Evolutionary conservation across 2,888 invertebrate species (phyloP).

Genomic region (Drosophila nr. fundita): DNA sequence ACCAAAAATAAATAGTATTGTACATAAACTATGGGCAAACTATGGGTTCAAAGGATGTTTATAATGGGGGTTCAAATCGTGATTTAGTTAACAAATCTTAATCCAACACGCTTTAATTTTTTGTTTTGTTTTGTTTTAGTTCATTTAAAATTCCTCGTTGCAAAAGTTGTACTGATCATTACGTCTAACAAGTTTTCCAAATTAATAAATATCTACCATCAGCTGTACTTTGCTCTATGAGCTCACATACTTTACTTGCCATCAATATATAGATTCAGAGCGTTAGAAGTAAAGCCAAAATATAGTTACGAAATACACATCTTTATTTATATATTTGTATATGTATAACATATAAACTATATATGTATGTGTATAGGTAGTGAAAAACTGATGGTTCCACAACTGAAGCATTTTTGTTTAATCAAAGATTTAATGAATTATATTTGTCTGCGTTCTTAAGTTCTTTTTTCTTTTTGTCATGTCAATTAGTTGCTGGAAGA

Average conservation of each 20-base stretch:
- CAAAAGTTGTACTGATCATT: constrained; percentile 75
- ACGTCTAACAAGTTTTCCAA: constrained; percentile 53
- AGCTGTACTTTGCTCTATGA: constrained; percentile 38
- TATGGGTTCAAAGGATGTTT: constrained; percentile 11
- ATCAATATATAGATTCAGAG: constrained; percentile 16
- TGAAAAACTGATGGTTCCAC: constrained; percentile 4
- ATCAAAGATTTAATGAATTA: constrained; percentile 13
- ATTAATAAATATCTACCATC: constrained; percentile 16
- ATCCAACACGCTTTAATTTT: constrained; percentile 26
- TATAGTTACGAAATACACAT: constrained; percentile 10
- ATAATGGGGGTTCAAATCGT: constrained; percentile 13
- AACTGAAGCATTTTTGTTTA: constrained; percentile 11
- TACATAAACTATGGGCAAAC: constrained; percentile 12
- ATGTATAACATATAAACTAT: not conserved
- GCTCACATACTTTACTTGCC: constrained; percentile 25
- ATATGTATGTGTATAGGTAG: constrained; percentile 5
- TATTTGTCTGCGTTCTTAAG: constrained; percentile 8
- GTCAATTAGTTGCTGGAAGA: constrained; percentile 77
- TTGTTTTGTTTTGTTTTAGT: constrained; percentile 10
- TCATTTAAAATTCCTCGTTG: constrained; percentile 76
- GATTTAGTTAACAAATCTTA: constrained; percentile 28
- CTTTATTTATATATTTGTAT: not conserved
- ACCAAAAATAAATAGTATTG: constrained; percentile 20
- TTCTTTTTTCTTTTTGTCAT: constrained; percentile 45
- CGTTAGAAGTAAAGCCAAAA: constrained; percentile 33